Evolutionary conservation across 1,140 invertebrate species (phyloP).

Genomic region (Drosophila simulans): DNA sequence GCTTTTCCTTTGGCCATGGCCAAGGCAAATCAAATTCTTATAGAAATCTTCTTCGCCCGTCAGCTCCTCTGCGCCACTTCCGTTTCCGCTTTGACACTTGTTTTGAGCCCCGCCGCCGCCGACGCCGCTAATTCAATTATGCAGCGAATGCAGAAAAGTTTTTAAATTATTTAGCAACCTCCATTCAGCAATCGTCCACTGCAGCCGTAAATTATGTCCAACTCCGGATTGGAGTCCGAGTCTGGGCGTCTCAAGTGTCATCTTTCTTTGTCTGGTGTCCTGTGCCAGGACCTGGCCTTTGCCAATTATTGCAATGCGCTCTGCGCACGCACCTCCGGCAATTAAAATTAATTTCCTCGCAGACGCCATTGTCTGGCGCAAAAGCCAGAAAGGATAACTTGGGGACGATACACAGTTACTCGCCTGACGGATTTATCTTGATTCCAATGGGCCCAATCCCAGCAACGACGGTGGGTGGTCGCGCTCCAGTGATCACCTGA

Average conservation of each 20-base stretch:
- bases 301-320: constrained; percentile 60
- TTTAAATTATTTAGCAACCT: constrained; percentile 70
- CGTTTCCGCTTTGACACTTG: constrained; percentile 80
- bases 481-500: constrained; percentile 3
- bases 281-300: constrained; percentile 45
- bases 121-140: constrained; percentile 53
- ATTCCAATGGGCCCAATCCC: constrained; percentile 17
- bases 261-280: constrained; percentile 56
- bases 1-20: constrained; percentile 21
- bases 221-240: not conserved
- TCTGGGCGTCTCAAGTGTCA: constrained; percentile 67
- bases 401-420: constrained; percentile 44
- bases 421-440: constrained; percentile 50
- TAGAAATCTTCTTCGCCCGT: constrained; percentile 54
- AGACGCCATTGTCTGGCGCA: constrained; percentile 53
- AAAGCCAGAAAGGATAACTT: constrained; percentile 31
- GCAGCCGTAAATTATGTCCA: constrained; percentile 58
- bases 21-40: constrained; percentile 74
- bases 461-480: constrained; percentile 1
- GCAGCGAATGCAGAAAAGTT: constrained; percentile 69
- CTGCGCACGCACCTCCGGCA: constrained; percentile 60
- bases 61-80: constrained; percentile 52
- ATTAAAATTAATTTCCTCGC: constrained; percentile 72
- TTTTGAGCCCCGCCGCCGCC: constrained; percentile 47
- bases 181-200: constrained; percentile 15